Percentiles rank a stretch among this genome's conserved stretches.
Conservation (phyloP, 2,113 vertebrate genomes). For the Clarias magur region DNA sequence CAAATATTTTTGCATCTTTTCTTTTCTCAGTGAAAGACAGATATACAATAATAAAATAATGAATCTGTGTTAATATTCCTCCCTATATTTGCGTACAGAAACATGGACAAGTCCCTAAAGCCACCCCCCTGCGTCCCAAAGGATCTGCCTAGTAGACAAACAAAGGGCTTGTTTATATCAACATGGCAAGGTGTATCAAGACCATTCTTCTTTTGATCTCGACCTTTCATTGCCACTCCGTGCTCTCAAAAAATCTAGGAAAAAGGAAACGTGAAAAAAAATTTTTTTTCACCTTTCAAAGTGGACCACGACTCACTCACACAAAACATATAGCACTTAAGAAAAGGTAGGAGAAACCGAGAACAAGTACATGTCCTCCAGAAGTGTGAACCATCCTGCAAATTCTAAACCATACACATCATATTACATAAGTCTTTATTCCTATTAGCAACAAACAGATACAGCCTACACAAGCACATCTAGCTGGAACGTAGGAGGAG, state of each 20-base stretch:
- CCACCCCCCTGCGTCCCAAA: slow-evolving; percentile 41
- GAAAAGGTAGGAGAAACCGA: neutral
- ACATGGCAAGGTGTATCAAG: slow-evolving; percentile 24
- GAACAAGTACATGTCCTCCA: neutral
- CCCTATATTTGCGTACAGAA: slow-evolving; percentile 48
- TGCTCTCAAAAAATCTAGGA: neutral
- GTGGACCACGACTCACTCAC: neutral
- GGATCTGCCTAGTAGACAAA: slow-evolving; percentile 49
- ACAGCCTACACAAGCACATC: slow-evolving; percentile 23
- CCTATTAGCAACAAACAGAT: slow-evolving; percentile 57
- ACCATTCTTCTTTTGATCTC: neutral
- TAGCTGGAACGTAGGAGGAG: slow-evolving; percentile 4
- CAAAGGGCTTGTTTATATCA: slow-evolving; percentile 55
- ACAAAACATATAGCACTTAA: neutral
- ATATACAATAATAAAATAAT: neutral
- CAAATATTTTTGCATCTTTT: neutral
- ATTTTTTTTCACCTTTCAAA: neutral
- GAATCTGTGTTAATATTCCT: neutral
- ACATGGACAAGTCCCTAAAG: slow-evolving; percentile 45
- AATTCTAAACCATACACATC: neutral
- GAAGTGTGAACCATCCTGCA: neutral
- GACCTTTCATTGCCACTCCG: neutral
- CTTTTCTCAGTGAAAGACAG: neutral
- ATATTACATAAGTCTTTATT: slow-evolving; percentile 35
- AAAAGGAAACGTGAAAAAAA: neutral